Evolutionary conservation across 2,113 vertebrate genomes (phyloP), one percentile per base, ranked within the genome.

Genomic region (Paramisgurnus dabryanus): DNA sequence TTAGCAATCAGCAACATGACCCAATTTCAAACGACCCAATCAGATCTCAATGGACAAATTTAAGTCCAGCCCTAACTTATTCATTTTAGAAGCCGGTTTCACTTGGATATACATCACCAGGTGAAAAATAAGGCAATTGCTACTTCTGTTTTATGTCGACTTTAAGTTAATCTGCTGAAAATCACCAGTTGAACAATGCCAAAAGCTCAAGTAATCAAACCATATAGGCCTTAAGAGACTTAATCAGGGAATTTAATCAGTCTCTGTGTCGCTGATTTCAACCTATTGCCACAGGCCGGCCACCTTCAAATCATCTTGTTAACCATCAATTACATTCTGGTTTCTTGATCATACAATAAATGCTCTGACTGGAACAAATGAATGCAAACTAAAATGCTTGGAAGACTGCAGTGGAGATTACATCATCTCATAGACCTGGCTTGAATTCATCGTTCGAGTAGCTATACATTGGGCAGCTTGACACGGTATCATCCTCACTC

Each of bases 291-390:
- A 76, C 80, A 79, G 71, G 63, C 83, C 80, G 80, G 71, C 63
- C 83, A 88, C 88, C 80, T 87, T 80, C 50, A 81, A 75, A 82
- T 86, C 79, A 82, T 85, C 68, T 77, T 78, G 82, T 64, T 57
- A 73, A 85, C 80, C 78, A 83, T 87, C 74, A 87, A 84, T 73
- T 81, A 72, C 27, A 69, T 60, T 73, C 68, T 82, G 57, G 63
- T 63, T 75, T 49, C 27, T n/a, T 50, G 18, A 60, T 76, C 64
- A 7, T 43, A 73, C 39, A 60, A 41, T 45, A 60, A 41, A 39
- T 58, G 50, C 50, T 72, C 9, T 57, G 50, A 57, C 17, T 41
- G 39, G 50, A 57, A 11, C 11, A 13, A 45, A 60, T 45, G n/a
- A 72, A 58, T 22, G 39, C 53, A 58, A 58, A 57, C 39, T 22